These are phyloP conservation scores for Amblyjoppa proteus DNA, from an alignment of 2,888 invertebrate species.

Conservation along the genomic window DNA sequence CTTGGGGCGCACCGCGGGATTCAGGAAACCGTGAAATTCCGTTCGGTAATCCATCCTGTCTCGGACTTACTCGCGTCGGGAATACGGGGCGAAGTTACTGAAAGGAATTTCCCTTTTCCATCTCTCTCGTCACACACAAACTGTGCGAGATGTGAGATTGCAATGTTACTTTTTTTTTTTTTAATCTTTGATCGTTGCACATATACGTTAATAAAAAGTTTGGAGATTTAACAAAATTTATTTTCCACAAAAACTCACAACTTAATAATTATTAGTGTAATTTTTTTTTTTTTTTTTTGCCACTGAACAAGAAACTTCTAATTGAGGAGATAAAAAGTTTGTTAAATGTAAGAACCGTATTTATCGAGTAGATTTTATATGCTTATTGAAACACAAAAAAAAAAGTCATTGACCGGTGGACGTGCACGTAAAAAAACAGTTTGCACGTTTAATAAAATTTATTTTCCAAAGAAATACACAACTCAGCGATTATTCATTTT, in stretches of 20 bases:
- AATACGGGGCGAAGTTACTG: conserved; percentile 10
- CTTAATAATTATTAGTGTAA: too few species aligned
- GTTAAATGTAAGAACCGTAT: neutral
- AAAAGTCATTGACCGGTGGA: too few species aligned
- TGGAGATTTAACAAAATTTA: neutral
- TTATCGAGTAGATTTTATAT: too few species aligned
- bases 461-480: too few species aligned
- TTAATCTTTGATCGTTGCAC: neutral
- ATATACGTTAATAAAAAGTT: neutral
- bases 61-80: conserved; percentile 13
- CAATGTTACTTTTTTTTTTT: neutral
- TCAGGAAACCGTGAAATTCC: conserved; percentile 73
- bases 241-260: too few species aligned
- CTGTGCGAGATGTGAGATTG: neutral
- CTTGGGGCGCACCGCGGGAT: conserved; percentile 51
- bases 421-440: too few species aligned
- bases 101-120: neutral
- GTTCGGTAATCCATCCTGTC: conserved; percentile 55
- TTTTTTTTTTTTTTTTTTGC: too few species aligned
- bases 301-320: neutral
- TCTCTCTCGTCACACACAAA: neutral
- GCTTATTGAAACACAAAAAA: too few species aligned
- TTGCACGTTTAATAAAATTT: too few species aligned
- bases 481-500: too few species aligned
- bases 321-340: neutral